Percentiles rank a stretch among this genome's conserved stretches.
These are phyloP conservation scores for Acanthopleura granulata DNA, from an alignment of 2,888 invertebrate genomes.

Conservation along the genomic window DNA sequence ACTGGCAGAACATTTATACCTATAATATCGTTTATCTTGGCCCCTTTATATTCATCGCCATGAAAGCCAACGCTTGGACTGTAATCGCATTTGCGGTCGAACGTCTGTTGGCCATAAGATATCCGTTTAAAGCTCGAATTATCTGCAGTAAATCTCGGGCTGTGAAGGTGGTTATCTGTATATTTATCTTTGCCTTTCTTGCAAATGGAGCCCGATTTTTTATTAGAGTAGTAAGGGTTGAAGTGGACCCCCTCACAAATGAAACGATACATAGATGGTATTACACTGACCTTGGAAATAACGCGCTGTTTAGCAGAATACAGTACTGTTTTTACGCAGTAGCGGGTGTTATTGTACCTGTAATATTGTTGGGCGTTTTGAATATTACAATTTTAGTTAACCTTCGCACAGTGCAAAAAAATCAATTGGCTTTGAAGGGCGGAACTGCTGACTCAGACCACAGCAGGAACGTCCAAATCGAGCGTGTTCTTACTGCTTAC, in stretches of 20 bases:
- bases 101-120: neutral
- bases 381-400: neutral
- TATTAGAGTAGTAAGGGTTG: neutral
- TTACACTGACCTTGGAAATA: neutral
- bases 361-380: neutral
- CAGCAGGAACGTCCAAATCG: neutral
- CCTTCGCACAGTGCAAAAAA: neutral
- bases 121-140: neutral
- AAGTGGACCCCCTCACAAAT: neutral
- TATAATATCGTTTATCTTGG: neutral
- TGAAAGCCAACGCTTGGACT: neutral
- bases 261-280: neutral
- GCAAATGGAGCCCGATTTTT: neutral
- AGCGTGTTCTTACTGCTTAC: neutral
- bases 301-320: neutral
- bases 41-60: neutral
- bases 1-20: neutral
- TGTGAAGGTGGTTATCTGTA: neutral
- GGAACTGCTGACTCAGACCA: neutral
- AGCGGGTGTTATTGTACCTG: neutral
- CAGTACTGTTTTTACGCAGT: neutral
- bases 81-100: neutral
- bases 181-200: neutral
- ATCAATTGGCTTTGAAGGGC: neutral
- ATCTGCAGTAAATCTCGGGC: neutral